phyloP scores from a whole-genome alignment of 2,888 invertebrate species.

The Andrena praecox region DNA sequence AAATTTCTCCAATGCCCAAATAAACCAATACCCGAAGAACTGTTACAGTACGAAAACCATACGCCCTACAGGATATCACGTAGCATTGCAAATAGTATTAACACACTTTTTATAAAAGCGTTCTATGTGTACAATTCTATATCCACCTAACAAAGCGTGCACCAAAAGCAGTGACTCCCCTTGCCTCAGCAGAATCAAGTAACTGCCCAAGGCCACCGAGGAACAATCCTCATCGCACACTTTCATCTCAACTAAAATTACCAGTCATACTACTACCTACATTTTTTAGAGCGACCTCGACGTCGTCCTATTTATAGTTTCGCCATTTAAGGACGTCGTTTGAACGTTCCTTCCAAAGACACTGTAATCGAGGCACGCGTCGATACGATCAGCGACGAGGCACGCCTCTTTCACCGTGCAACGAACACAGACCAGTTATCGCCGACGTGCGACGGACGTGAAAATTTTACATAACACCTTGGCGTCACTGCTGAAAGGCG shows the following conservation, averaged over 20 bases:
- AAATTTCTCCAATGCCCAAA: neutral
- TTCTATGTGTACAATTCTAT: neutral
- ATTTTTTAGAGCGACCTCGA: neutral
- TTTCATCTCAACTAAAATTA: neutral
- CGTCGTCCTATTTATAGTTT: neutral
- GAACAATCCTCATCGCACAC: neutral
- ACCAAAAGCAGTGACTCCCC: neutral
- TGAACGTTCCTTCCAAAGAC: neutral
- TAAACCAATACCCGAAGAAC: neutral
- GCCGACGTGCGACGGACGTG: neutral
- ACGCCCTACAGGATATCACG: neutral
- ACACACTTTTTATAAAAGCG: neutral
- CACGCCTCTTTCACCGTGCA: neutral
- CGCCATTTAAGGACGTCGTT: neutral
- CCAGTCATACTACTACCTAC: too few species aligned
- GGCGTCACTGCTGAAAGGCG: neutral
- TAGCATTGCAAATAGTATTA: neutral
- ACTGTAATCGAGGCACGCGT: neutral
- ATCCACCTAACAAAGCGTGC: neutral
- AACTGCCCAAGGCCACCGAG: neutral
- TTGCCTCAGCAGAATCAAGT: neutral
- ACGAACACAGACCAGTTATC: neutral
- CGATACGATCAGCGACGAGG: neutral
- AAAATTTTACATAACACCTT: neutral
- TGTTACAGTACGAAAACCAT: neutral